These are phyloP conservation scores for Eulemur mongoz DNA, from an alignment of 2,797 vertebrate species.

Conservation along the genomic window DNA sequence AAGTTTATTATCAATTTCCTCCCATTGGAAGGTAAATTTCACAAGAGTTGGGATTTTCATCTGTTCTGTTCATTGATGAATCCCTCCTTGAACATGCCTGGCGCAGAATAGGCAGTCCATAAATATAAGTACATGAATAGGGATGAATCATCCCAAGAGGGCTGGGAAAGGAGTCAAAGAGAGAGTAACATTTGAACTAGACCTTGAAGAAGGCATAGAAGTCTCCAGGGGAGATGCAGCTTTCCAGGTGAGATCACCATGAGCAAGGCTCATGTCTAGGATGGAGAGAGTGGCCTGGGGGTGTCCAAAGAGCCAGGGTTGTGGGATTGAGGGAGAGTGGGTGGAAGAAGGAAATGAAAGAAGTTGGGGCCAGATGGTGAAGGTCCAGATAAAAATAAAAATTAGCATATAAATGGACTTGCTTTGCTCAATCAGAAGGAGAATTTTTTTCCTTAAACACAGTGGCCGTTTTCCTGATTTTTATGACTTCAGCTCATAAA, in stretches of 20 bases:
- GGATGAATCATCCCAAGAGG: background rate
- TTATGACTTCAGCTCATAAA: background rate
- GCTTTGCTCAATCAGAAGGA: conserved; percentile 30
- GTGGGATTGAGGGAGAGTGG: background rate
- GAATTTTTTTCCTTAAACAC: background rate
- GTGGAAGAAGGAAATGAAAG: background rate
- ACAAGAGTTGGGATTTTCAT: background rate
- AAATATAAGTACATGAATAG: too few relatives aligned
- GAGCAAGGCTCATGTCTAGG: background rate
- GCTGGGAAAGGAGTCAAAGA: background rate
- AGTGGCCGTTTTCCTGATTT: background rate
- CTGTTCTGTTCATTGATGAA: background rate
- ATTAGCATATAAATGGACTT: background rate
- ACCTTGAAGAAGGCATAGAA: background rate
- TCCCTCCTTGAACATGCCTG: background rate
- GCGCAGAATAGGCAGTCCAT: background rate
- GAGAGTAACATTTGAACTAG: background rate
- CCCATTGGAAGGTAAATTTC: background rate
- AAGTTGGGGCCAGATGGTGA: background rate
- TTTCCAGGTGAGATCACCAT: background rate
- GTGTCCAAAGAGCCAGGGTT: background rate
- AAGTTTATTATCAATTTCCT: background rate
- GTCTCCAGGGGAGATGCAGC: background rate
- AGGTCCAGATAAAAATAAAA: conserved; percentile 6
- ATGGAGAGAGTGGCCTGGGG: background rate